Evolutionary conservation across 2,888 invertebrate genomes (phyloP), one percentile per base, ranked within the genome.

Genomic region (Sinohyriopsis cumingii): DNA sequence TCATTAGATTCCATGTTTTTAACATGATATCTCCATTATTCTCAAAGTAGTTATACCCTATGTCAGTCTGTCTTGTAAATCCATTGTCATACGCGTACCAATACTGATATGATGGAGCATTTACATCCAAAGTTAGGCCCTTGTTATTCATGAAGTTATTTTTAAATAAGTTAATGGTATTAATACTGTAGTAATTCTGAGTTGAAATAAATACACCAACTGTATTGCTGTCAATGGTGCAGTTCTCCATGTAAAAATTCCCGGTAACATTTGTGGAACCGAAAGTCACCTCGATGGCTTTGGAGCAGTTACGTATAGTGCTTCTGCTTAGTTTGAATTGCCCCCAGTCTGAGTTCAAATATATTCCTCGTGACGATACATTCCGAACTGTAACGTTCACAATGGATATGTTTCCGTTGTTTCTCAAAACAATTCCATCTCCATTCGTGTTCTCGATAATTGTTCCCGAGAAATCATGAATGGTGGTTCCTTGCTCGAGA

Each of bases 31-130:
- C 66, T 56, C 65, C 57, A 20, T 62, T 54, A 33, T 74, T 68
- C n/a, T 19, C 54, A 66, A 74, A 74, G 5, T n/a, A 60, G 56
- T 74, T 74, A 7, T 56, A 54, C 6, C 62, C 60, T 56, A 71
- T 62, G 28, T 68, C 64, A 53, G 68, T 33, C 22, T 62, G 19
- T 55, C 64, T 64, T 53, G 6, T 53, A 25, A 25, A 62, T 24
- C 53, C 19, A 57, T 53, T 53, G 3, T 15, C 53, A 20, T 53
- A n/a, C 15, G n/a, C 19, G 20, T 62, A n/a, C 45, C 60, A 57
- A 59, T 54, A 60, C 18, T 53, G 24, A 55, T 69, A 59, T 15
- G 60, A 60, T 5, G 65, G 60, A 6, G 57, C 33, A 19, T 28
- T 22, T 19, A 69, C 19, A 55, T 61, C 20, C 15, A 69, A 60